Base-by-base conservation (phyloP, 2,888 invertebrate species). In the Pyrocoelia pectoralis region DNA sequence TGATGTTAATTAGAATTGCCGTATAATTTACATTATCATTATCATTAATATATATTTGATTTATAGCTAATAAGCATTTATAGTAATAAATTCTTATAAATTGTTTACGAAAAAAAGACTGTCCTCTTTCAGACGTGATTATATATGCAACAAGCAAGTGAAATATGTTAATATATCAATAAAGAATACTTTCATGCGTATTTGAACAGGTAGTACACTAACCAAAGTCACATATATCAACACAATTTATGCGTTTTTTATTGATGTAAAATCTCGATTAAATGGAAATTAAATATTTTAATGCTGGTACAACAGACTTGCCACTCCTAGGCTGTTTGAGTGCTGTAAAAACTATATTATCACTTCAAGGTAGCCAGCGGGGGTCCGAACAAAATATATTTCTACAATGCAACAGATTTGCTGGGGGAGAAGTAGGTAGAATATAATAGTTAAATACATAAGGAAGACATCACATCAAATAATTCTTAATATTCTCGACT, bases 281-380 rank as follows among this genome's bases (percentile, higher is more conserved):
- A 77, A 78, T 77, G 77, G 75, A 76, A 78, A 79, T 79, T 79
- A 79, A 78, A 78, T 78, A 78, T 77, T 77, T 77, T 77, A 74
- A 74, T 76, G 71, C 70, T 66, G 69, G 66, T 68, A 70, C 70
- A 68, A 73, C 74, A 69, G 72, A 62, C 73, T 46, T 70, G 76
- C 72, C 75, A 76, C 77, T 75, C 77, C 76, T 74, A 69, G 69
- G 70, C 72, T 70, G 73, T 71, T 73, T 70, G 72, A 73, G 73
- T 69, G 75, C 76, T 74, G 76, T 77, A 78, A 79, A 78, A 79
- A 79, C 78, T 79, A 79, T 78, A 79, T 79, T 79, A 79, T 79
- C 79, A 78, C 78, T 76, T 78, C 77, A 74, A 74, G 71, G 74
- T 66, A 66, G 70, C 59, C 78, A 72, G 73, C 78, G 72, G 78